These are phyloP conservation scores for Enteromius afrohamiltoni DNA, from an alignment of 2,797 vertebrate genomes.

Conservation along the genomic window DNA sequence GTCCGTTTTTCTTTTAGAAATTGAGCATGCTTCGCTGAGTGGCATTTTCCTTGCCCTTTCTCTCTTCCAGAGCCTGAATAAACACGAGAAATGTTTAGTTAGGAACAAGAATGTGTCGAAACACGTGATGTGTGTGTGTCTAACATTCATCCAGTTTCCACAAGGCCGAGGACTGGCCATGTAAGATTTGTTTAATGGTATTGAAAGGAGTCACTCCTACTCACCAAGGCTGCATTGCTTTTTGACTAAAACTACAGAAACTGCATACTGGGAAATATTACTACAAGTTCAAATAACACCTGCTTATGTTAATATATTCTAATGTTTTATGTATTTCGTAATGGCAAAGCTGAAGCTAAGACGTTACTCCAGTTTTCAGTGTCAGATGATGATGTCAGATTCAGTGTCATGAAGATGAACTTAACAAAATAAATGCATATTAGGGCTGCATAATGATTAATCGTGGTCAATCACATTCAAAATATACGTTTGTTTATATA, in stretches of 20 bases:
- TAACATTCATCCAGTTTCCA: constrained; percentile 17
- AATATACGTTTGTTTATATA: too few relatives aligned
- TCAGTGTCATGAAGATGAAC: too few relatives aligned
- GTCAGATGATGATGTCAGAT: background rate
- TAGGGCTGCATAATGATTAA: too few relatives aligned
- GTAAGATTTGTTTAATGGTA: background rate
- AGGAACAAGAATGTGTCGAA: constrained; percentile 17
- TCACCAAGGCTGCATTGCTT: background rate
- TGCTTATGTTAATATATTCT: background rate
- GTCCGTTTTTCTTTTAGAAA: constrained; percentile 57
- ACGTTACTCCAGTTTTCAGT: background rate
- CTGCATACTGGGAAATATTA: background rate
- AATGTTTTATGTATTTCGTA: background rate
- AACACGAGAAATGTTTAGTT: constrained; percentile 10
- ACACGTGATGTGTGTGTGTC: background rate
- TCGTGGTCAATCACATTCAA: too few relatives aligned
- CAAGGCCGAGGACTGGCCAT: background rate
- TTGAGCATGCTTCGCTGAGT: constrained; percentile 46
- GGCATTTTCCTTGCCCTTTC: constrained; percentile 74
- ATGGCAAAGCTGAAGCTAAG: too few relatives aligned
- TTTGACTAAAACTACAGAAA: background rate
- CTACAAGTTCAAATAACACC: background rate
- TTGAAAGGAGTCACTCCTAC: background rate
- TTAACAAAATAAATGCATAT: too few relatives aligned
- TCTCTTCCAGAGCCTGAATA: constrained; percentile 79